These are phyloP conservation scores for Papilio polyxenes DNA, from an alignment of 1,140 invertebrate species.

Conservation along the genomic window DNA sequence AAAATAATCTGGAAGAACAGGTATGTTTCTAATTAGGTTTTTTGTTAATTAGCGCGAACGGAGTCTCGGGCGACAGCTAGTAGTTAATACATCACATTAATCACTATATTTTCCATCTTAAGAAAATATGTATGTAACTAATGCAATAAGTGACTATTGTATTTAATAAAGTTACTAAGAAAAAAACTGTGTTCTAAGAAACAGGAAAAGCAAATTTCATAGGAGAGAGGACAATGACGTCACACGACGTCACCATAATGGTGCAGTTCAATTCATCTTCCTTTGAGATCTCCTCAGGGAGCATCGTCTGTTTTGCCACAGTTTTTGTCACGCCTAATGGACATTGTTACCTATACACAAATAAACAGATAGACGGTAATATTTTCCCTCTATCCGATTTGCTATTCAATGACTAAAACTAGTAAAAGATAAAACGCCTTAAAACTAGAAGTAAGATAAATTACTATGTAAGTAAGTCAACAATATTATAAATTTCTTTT, in stretches of 20 bases:
- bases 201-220: neutral
- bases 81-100: no score
- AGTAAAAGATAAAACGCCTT: no score
- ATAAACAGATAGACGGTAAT: neutral
- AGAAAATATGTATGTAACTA: no score
- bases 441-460: no score
- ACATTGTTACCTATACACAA: neutral
- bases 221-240: neutral
- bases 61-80: no score
- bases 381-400: neutral
- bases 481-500: no score
- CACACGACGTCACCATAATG: neutral
- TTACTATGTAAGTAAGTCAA: no score
- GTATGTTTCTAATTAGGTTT: no score
- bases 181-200: neutral
- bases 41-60: no score
- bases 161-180: neutral
- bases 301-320: neutral
- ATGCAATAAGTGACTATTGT: no score
- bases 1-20: no score
- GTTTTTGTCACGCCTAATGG: neutral
- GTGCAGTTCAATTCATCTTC: neutral
- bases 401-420: no score
- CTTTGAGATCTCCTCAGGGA: conserved; percentile 1
- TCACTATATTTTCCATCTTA: neutral